Conservation (phyloP, 2,797 vertebrate species). For the Alfaro cultratus region DNA sequence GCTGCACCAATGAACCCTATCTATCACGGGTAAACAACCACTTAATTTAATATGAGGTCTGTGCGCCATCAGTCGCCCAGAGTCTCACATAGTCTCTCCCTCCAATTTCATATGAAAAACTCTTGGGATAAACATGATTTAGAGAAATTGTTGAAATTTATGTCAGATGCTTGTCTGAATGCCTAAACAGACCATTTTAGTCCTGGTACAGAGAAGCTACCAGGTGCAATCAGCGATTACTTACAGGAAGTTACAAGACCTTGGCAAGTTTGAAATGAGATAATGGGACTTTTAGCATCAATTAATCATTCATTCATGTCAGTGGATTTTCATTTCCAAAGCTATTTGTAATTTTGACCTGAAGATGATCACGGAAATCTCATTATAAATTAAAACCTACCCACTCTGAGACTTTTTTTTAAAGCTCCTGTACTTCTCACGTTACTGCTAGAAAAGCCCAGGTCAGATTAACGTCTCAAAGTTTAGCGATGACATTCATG, state of each 20-base stretch:
- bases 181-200: neutral
- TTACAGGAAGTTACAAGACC: neutral
- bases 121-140: neutral
- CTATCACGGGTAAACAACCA: conserved; percentile 1
- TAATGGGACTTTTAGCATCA: conserved; percentile 1
- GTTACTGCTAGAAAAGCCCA: neutral
- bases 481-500: neutral
- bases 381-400: neutral
- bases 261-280: neutral
- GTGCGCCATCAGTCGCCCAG: conserved; percentile 3
- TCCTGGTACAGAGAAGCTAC: neutral
- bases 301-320: neutral
- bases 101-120: neutral
- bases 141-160: neutral
- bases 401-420: too few relatives aligned
- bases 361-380: neutral
- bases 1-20: neutral
- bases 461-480: neutral
- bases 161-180: neutral
- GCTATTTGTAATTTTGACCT: neutral
- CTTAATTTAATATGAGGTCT: conserved; percentile 3
- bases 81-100: neutral
- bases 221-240: neutral
- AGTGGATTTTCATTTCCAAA: neutral
- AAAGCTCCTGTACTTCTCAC: too few relatives aligned